Base-by-base conservation (phyloP, 2,113 vertebrate genomes). In the Chaetodon auriga region DNA sequence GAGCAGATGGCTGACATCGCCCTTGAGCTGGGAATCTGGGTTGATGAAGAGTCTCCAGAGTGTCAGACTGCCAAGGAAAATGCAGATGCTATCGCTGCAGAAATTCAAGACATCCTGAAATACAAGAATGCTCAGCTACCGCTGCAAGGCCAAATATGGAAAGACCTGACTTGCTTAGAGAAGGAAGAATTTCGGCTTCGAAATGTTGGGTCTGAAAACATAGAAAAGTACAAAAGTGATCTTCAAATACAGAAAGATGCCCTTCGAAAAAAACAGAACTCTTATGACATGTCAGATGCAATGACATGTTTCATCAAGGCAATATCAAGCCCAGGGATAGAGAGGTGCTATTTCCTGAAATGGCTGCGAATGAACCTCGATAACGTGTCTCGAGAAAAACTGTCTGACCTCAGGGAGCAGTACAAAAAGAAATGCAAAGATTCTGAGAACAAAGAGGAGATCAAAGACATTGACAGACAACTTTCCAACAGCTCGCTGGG, bases 401-500 rank as follows among this genome's bases (percentile, higher is more conserved):
- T 94, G 0, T 92, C 72, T 49, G 10, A 0, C 1, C 88, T 95
- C 0, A 3, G 81, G 0, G 86, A 90, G 0, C 7, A 45, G 23
- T 95, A 92, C 77, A 93, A 94, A 55, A 45, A 91, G 21, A 90
- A 87, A 68, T 82, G 55, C 7, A 72, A 85, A 0, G 36, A 78
- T 7, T 73, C 90, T 2, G 62, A 88, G 6, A 92, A 92, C 68
- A 91, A 89, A 65, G 71, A 90, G 6, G 85, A 90, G 11, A 90
- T 94, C 6, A 75, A 80, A 61, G 23, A 65, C 0, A 82, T 96
- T 54, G 95, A 95, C 15, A 81, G 0, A 68, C 62, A 94, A 55
- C 87, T 95, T 16, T 90, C 93, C 53, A 91, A 87, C 18, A 93
- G 93, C 80, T 95, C 95, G 61, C 84, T 97, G 63, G 95, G 96